Conservation (phyloP, 2,888 invertebrate genomes). For the Xylophagus ater region DNA sequence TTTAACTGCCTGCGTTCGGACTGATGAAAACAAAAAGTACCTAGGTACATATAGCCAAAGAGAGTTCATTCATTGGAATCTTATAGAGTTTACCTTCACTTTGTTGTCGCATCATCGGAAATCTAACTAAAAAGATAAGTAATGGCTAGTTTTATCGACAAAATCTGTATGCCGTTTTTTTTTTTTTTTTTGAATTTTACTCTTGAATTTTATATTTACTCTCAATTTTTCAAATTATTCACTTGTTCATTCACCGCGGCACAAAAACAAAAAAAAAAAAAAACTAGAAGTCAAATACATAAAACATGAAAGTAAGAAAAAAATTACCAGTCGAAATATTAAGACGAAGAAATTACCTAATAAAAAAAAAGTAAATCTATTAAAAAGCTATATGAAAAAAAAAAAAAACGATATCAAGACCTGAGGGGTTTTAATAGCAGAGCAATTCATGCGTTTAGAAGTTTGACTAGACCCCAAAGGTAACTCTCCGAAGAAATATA, state of each 20-base stretch:
- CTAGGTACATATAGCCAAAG: neutral
- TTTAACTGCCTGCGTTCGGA: neutral
- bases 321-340: neutral
- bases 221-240: too few relatives aligned
- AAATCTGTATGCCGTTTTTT: too few relatives aligned
- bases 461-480: too few relatives aligned
- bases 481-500: too few relatives aligned
- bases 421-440: slow-evolving; percentile 3
- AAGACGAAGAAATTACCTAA: neutral
- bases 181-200: too few relatives aligned
- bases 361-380: neutral
- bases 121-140: too few relatives aligned
- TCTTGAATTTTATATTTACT: too few relatives aligned
- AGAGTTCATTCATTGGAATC: slow-evolving; percentile 8
- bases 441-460: slow-evolving; percentile 14
- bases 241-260: neutral
- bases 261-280: too few relatives aligned
- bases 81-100: slow-evolving; percentile 13
- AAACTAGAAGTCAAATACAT: too few relatives aligned
- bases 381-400: too few relatives aligned
- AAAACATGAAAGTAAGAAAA: slow-evolving; percentile 6
- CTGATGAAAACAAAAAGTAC: neutral
- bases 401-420: too few relatives aligned
- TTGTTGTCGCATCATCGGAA: slow-evolving; percentile 4
- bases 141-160: too few relatives aligned